phyloP scores from a whole-genome alignment of 2,888 invertebrate genomes.

The Diarsia rubi region DNA sequence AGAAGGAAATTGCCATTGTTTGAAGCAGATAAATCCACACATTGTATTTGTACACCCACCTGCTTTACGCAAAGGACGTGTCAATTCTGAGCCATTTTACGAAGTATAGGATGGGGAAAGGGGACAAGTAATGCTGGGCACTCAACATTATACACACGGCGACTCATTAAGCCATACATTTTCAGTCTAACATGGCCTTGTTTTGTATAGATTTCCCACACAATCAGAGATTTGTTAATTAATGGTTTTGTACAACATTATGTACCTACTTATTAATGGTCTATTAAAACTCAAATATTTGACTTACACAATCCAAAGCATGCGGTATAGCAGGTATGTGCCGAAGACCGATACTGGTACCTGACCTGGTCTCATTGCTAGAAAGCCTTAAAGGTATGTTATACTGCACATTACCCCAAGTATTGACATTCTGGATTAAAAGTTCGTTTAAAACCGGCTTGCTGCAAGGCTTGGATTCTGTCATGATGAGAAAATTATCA shows the following conservation, averaged over 20 bases:
- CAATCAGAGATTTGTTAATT: too few relatives aligned
- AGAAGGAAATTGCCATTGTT: background rate
- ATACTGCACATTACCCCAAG: slow-evolving; percentile 88
- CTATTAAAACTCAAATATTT: background rate
- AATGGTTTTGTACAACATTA: too few relatives aligned
- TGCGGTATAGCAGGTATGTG: slow-evolving; percentile 85
- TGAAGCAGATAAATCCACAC: background rate
- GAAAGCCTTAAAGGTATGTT: slow-evolving; percentile 84
- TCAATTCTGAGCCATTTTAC: background rate
- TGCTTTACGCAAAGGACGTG: too few relatives aligned
- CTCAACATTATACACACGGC: too few relatives aligned
- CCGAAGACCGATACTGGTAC: slow-evolving; percentile 80
- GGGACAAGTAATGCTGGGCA: background rate
- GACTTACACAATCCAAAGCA: slow-evolving; percentile 85
- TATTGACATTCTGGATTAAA: slow-evolving; percentile 84
- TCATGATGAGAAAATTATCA: slow-evolving; percentile 68
- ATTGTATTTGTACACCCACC: background rate
- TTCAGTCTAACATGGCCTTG: too few relatives aligned
- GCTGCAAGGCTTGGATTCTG: slow-evolving; percentile 53
- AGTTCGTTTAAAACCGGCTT: slow-evolving; percentile 80
- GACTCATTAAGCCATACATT: too few relatives aligned
- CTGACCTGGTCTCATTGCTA: slow-evolving; percentile 83
- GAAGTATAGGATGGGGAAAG: background rate
- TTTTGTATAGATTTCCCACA: too few relatives aligned
- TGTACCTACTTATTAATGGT: background rate